These are phyloP conservation scores for Cydia splendana DNA, from an alignment of 1,140 invertebrate species.

Conservation along the genomic window DNA sequence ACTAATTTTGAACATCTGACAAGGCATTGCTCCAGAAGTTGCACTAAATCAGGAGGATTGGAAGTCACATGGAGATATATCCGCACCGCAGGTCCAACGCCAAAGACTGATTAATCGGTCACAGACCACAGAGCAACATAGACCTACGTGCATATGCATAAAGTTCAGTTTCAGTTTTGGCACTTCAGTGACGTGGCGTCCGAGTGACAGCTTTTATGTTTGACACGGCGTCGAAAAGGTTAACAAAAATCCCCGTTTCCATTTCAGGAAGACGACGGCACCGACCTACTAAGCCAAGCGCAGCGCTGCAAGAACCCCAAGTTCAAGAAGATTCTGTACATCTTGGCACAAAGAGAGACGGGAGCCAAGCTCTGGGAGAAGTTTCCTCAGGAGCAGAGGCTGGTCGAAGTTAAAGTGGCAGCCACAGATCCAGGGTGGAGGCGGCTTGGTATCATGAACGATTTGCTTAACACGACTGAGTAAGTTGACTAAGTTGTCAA, in stretches of 20 bases:
- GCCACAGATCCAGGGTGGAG: slow-evolving; percentile 83
- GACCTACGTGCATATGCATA: no score
- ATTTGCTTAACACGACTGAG: slow-evolving; percentile 82
- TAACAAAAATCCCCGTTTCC: background rate
- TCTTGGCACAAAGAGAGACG: slow-evolving; percentile 80
- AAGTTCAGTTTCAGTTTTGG: no score
- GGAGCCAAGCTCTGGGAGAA: slow-evolving; percentile 78
- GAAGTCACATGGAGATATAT: no score
- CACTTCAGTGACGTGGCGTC: no score
- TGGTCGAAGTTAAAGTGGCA: slow-evolving; percentile 83
- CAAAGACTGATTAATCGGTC: no score
- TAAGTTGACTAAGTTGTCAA: slow-evolving; percentile 69
- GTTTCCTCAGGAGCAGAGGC: slow-evolving; percentile 79
- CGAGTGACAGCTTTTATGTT: no score
- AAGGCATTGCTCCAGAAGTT: no score
- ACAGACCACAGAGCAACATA: no score
- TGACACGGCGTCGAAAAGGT: no score
- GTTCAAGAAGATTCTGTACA: slow-evolving; percentile 82
- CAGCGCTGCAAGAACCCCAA: slow-evolving; percentile 79
- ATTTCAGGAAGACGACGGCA: slow-evolving; percentile 56
- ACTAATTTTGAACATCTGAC: no score
- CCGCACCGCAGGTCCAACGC: no score
- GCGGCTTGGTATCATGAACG: slow-evolving; percentile 83
- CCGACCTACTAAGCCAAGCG: slow-evolving; percentile 50
- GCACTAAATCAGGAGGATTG: no score